A percentile compares a stretch with the other conserved stretches of the same genome.
phyloP scores from a whole-genome alignment of 2,113 vertebrate species.

The Genyomyrus donnyi region DNA sequence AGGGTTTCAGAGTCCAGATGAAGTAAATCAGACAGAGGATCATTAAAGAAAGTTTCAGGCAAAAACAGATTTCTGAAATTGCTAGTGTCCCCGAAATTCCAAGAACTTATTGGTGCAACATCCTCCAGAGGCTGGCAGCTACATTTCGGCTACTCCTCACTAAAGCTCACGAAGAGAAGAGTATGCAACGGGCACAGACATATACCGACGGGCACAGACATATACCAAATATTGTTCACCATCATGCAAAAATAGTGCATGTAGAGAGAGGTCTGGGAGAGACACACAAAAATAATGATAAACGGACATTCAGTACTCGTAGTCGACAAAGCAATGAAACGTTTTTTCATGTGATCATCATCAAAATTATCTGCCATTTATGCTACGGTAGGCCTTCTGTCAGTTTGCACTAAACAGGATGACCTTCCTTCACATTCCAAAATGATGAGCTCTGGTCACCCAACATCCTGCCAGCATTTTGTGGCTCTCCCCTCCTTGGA shows the following conservation, averaged over 20 bases:
- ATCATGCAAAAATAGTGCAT: background rate
- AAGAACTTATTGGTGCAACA: background rate
- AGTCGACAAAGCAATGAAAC: background rate
- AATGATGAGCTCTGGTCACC: background rate
- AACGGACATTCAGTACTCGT: background rate
- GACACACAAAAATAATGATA: background rate
- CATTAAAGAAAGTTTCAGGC: background rate
- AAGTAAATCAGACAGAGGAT: background rate
- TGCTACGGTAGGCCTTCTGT: background rate
- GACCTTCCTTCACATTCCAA: background rate
- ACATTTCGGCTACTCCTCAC: background rate
- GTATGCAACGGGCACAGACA: background rate
- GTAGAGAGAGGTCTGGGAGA: background rate
- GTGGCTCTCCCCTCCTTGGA: background rate
- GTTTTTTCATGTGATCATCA: background rate
- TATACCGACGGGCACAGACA: background rate
- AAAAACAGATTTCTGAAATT: background rate
- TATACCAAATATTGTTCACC: background rate
- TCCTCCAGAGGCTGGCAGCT: background rate
- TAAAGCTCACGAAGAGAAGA: background rate
- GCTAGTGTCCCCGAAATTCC: background rate
- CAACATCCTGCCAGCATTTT: background rate
- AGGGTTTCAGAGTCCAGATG: background rate
- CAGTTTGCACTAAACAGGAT: background rate
- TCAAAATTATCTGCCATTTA: background rate